Evolutionary conservation across 2,113 vertebrate genomes (phyloP), one percentile per base, ranked within the genome.

Genomic region (Tor tambroides): DNA sequence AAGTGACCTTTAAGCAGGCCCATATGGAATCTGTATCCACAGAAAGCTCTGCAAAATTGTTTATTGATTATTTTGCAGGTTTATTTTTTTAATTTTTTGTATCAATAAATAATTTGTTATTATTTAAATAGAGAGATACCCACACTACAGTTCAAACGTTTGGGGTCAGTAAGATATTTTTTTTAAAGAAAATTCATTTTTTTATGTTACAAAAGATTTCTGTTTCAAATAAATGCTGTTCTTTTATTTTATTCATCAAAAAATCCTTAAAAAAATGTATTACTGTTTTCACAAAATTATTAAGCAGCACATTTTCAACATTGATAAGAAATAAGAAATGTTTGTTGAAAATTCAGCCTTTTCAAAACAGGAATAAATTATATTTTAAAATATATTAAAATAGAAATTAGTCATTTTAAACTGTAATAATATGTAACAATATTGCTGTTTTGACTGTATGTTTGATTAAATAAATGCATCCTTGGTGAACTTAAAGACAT

Each of bases 1-100:
- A 71, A 83, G 74, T 83, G 46, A 79, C 41, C 17, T 54, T 69
- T 65, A 30, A 79, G 79, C 59, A 65, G 41, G 80, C 35, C 54
- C 54, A 81, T 35, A 19, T 26, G 5, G 43, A 28, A 82, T 65
- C 59, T 46, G 21, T 7, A 63, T 7, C 23, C 75, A 78, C 75
- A 28, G 28, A 78, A 49, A 77, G n/a, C 35, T 72, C 35, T 41
- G 69, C 69, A 38, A 72, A 72, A 41, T 4, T 38, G 9, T 72
- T 72, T 41, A 5, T 35, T 21, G 9, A 71, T 71, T 71, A 35
- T 69, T 65, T 69, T 19, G 15, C 2, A 32, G 63, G 28, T 49
- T 77, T 9, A 14, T 38, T 26, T 9, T n/a, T 46, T 26, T 72
- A 38, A 32, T 38, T 35, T 23, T 72, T 72, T 26, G 9, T 26